These are phyloP conservation scores for Zosterops pallidus DNA, from an alignment of 2,113 vertebrate genomes.

Conservation along the genomic window DNA sequence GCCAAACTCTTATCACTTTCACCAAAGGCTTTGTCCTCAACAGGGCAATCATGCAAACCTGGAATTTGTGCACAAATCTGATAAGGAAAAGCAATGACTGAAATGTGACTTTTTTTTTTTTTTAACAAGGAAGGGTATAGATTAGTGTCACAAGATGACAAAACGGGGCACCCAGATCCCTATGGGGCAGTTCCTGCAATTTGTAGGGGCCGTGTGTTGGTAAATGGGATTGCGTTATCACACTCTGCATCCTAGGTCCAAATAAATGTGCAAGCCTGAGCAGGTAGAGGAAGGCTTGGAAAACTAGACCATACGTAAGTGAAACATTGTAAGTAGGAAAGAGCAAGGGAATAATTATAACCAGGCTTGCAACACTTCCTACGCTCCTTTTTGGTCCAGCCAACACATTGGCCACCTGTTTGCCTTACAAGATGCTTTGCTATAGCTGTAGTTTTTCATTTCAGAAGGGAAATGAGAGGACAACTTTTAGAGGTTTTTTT, in stretches of 20 bases:
- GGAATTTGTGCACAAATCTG: background rate
- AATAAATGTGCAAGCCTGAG: background rate
- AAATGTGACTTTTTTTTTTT: background rate
- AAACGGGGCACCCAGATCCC: background rate
- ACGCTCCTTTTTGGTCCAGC: slow-evolving; percentile 15
- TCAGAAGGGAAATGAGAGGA: background rate
- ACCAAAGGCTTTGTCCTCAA: background rate
- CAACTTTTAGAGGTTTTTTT: background rate
- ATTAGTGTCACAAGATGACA: background rate
- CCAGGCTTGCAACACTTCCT: slow-evolving; percentile 37
- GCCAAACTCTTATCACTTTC: slow-evolving; percentile 24
- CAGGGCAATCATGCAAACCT: background rate
- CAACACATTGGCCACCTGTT: slow-evolving; percentile 34
- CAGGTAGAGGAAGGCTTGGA: background rate
- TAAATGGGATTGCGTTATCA: background rate
- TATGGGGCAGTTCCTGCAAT: background rate
- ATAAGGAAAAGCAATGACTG: background rate
- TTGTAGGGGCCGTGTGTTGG: rapidly evolving
- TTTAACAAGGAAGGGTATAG: background rate
- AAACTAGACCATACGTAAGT: background rate
- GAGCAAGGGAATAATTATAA: slow-evolving; percentile 42
- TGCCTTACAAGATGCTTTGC: background rate
- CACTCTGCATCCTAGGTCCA: background rate
- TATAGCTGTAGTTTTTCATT: background rate
- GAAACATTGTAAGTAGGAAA: slow-evolving; percentile 15